These are phyloP conservation scores for Caenorhabditis tropicalis DNA, from an alignment of 1,140 invertebrate genomes.

Conservation along the genomic window DNA sequence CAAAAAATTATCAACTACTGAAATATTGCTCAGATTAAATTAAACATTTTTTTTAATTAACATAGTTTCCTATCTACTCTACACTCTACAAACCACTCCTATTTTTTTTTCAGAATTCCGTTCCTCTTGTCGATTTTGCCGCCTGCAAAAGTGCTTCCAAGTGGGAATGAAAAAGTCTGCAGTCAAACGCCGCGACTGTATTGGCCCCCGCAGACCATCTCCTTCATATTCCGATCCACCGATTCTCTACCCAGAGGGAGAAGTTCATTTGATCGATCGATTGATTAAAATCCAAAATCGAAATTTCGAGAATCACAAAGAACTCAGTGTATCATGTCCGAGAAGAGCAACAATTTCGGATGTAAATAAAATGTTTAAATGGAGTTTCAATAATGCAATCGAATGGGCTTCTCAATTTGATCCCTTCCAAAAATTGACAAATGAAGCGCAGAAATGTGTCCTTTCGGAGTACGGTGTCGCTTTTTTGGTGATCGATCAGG, in stretches of 20 bases:
- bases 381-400: neutral
- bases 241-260: neutral
- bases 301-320: neutral
- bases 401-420: constrained; percentile 8
- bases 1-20: no score
- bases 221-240: neutral
- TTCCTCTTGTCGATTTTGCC: neutral
- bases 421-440: neutral
- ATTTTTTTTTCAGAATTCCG: neutral
- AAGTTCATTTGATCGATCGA: neutral
- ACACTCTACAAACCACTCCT: no score
- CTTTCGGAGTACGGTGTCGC: neutral
- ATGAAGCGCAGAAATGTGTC: neutral
- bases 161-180: constrained; percentile 9
- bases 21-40: no score
- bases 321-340: neutral
- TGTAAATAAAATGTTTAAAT: neutral
- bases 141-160: neutral
- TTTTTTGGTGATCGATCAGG: neutral
- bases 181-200: neutral
- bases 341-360: neutral
- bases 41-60: no score
- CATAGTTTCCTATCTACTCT: no score
- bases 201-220: neutral
- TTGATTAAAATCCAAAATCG: neutral